Conservation (phyloP, 2,797 vertebrate genomes). For the Ibycter americanus region DNA sequence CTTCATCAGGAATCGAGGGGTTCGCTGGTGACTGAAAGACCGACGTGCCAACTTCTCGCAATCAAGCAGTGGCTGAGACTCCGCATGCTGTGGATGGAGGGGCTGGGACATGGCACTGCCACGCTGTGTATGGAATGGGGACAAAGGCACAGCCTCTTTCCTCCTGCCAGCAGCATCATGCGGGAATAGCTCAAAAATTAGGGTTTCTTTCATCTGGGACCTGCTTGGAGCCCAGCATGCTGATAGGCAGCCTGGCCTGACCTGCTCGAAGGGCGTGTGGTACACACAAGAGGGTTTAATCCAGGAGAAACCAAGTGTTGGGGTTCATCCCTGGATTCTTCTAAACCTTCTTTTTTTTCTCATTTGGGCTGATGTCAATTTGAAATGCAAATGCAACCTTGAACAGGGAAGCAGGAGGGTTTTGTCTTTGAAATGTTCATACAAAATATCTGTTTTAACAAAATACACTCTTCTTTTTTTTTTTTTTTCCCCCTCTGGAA, state of each 20-base stretch:
- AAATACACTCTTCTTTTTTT: background rate
- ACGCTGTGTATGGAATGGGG: background rate
- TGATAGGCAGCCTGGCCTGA: background rate
- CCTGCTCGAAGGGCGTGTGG: background rate
- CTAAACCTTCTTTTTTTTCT: background rate
- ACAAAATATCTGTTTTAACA: background rate
- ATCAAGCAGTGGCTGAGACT: background rate
- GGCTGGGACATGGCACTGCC: fast-evolving
- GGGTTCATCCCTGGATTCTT: background rate
- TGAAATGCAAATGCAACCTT: background rate
- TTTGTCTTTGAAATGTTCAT: background rate
- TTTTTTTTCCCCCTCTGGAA: background rate
- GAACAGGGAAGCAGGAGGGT: background rate
- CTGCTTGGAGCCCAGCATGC: fast-evolving
- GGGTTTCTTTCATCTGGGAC: fast-evolving
- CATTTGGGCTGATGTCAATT: background rate
- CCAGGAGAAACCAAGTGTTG: background rate
- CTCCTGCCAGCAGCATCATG: background rate
- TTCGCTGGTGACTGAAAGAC: background rate
- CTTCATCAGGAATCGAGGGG: background rate
- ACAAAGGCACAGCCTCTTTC: background rate
- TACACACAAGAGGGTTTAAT: background rate
- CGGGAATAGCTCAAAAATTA: background rate
- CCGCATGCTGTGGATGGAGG: background rate
- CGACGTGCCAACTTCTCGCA: background rate